phyloP scores from a whole-genome alignment of 2,888 invertebrate species.

The Neuroscelio doddi region DNA sequence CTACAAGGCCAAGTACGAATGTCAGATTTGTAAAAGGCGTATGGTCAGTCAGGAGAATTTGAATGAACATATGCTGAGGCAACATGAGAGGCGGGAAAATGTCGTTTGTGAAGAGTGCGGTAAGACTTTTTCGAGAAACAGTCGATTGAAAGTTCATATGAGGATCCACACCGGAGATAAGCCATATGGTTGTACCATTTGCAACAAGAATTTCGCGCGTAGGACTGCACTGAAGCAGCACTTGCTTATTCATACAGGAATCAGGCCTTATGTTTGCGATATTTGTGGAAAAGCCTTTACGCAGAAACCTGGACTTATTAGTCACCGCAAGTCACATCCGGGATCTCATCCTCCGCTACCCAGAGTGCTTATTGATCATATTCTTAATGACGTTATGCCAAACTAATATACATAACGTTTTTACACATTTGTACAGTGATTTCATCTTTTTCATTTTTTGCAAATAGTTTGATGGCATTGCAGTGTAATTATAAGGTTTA shows the following conservation, averaged over 20 bases:
- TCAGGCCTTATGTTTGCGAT: constrained; percentile 67
- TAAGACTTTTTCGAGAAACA: constrained; percentile 66
- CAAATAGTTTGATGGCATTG: no score
- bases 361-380: constrained; percentile 66
- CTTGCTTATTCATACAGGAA: constrained; percentile 65
- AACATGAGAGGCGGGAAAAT: constrained; percentile 66
- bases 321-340: constrained; percentile 68
- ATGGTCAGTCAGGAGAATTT: constrained; percentile 72
- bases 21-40: constrained; percentile 65
- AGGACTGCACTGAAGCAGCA: constrained; percentile 67
- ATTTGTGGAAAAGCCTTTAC: constrained; percentile 69
- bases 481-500: no score
- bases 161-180: constrained; percentile 67
- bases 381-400: constrained; percentile 64
- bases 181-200: constrained; percentile 64
- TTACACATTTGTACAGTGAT: no score
- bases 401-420: no score
- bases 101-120: constrained; percentile 71
- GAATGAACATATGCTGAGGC: constrained; percentile 67
- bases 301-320: constrained; percentile 66
- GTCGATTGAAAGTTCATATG: constrained; percentile 67
- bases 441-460: no score
- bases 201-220: constrained; percentile 63
- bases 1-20: constrained; percentile 69
- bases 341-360: constrained; percentile 67